phyloP scores from a whole-genome alignment of 2,113 vertebrate species.

The Caranx ignobilis region DNA sequence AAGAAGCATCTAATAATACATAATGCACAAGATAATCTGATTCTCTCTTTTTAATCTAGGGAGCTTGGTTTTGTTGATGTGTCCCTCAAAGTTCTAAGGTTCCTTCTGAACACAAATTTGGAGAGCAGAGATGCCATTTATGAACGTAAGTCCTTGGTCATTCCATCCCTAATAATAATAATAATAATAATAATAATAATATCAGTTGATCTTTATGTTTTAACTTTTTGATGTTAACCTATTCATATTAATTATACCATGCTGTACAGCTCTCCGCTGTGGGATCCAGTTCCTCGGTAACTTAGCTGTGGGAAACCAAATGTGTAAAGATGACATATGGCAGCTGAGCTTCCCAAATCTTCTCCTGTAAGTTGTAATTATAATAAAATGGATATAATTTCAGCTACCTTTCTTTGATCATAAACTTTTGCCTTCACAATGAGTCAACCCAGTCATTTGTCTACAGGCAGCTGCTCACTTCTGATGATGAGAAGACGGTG shows the following conservation, averaged over 20 bases:
- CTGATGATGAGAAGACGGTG: conserved; percentile 87
- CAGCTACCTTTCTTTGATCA: neutral
- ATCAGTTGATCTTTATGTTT: neutral
- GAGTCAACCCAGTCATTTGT: neutral
- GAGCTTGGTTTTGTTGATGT: conserved; percentile 81
- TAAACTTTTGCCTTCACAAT: neutral
- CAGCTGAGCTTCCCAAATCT: conserved; percentile 75
- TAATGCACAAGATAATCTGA: neutral
- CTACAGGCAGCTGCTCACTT: conserved; percentile 84
- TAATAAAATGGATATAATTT: neutral
- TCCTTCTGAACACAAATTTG: conserved; percentile 63
- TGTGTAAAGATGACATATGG: conserved; percentile 91
- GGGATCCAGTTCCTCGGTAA: conserved; percentile 97
- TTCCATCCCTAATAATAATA: neutral
- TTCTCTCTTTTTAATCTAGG: conserved; percentile 55
- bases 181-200: too few species aligned
- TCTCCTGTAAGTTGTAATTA: conserved; percentile 77
- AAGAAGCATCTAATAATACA: neutral
- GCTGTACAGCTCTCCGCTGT: conserved; percentile 88
- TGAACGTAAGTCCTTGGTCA: conserved; percentile 75
- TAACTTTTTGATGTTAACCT: neutral
- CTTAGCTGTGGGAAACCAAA: conserved; percentile 90
- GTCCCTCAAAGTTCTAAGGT: conserved; percentile 70
- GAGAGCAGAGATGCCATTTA: conserved; percentile 50
- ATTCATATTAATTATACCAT: neutral